phyloP scores from a whole-genome alignment of 2,888 invertebrate species.

The Blomia tropicalis region DNA sequence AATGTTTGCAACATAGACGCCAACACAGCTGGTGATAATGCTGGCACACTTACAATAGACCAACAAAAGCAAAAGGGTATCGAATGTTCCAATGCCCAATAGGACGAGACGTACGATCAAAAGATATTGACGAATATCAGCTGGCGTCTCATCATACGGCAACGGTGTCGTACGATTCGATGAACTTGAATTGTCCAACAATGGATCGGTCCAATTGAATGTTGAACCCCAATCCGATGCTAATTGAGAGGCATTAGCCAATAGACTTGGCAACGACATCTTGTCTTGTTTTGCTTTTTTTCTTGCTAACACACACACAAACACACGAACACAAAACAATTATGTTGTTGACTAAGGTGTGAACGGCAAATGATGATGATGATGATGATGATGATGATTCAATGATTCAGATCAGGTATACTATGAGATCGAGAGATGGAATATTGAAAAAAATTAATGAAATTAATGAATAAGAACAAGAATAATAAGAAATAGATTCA shows the following conservation, averaged over 20 bases:
- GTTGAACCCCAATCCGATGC: not conserved
- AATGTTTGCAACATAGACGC: constrained; percentile 21
- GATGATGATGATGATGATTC: no score
- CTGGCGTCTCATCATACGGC: constrained; percentile 19
- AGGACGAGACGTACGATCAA: constrained; percentile 21
- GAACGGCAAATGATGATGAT: not conserved
- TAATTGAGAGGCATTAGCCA: not conserved
- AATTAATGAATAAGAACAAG: no score
- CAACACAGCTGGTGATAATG: constrained; percentile 20
- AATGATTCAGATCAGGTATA: no score
- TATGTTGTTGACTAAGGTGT: not conserved
- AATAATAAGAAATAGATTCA: no score
- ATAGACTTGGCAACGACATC: not conserved
- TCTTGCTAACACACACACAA: not conserved
- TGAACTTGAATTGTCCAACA: not conserved
- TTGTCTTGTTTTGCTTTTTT: no score
- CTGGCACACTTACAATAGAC: constrained; percentile 19
- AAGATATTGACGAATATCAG: constrained; percentile 17
- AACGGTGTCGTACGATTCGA: not conserved
- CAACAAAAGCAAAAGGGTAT: constrained; percentile 16
- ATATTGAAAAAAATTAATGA: no score
- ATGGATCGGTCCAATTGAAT: not conserved
- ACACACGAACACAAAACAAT: not conserved
- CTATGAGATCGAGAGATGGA: no score
- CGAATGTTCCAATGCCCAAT: constrained; percentile 18